Base-by-base conservation (phyloP, 2,888 invertebrate genomes). In the Rhorus exstirpatorius region DNA sequence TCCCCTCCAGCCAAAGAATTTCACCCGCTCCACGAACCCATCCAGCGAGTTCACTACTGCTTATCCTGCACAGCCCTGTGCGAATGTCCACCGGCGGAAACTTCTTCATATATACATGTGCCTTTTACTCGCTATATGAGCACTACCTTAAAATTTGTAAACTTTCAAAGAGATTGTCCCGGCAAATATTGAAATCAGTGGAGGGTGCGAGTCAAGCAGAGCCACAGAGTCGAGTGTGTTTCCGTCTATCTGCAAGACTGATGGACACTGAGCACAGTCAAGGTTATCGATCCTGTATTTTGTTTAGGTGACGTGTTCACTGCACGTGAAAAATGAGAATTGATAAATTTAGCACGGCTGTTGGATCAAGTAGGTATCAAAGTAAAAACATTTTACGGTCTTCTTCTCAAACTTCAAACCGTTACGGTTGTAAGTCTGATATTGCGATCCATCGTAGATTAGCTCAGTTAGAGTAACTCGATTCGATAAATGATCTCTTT, bases 161-260 rank as follows among this genome's bases (percentile, higher is more conserved):
- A 89, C 87, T 89, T 89, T 89, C 86, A 65, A 86, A 88, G 87
- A 88, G 88, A 89, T 88, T 85, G 87, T 86, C 83, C 80, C 51
- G 24, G 84, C 78, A 85, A 88, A 87, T 87, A 86, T 85, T 85
- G 74, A 78, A 35, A 60, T 74, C 58, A 8, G 65, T n/a, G 14
- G 21, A 7, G 63, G 14, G 31, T 44, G 49, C 12, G 38, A 49
- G 6, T 19, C 70, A 63, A 51, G 19, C 4, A 19, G 35, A 24
- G 17, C 63, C 72, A n/a, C n/a, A 72, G 76, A 79, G 46, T 70
- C 31, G 60, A 65, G 70, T 71, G 21, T 21, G 6, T 26, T 60
- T 60, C 19, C 44, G 68, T 74, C 71, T 46, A 0, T 67, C 68
- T 35, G 68, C 46, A 72, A 53, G 24, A n/a, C n/a, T n/a, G n/a